Evolutionary conservation across 2,888 invertebrate genomes (phyloP).

Genomic region (Lymantria monacha): DNA sequence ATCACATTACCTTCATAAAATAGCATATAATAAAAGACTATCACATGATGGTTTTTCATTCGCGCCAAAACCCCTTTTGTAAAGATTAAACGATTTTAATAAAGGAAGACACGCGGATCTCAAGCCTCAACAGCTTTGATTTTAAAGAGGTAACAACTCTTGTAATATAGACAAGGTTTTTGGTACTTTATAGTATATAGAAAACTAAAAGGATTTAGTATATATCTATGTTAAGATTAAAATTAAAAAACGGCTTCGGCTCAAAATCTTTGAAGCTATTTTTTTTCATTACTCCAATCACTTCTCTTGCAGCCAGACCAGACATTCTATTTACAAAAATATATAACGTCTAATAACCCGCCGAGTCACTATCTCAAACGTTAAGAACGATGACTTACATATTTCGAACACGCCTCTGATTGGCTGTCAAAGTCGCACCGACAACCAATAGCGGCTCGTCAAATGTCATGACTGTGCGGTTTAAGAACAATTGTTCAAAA

Average conservation of each 20-base stretch:
- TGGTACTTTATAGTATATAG: too few relatives aligned
- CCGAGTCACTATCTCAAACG: slow-evolving; percentile 69
- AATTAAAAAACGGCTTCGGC: not conserved
- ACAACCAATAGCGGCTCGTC: slow-evolving; percentile 77
- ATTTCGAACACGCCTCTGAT: slow-evolving; percentile 69
- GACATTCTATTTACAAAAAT: slow-evolving; percentile 38
- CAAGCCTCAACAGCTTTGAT: too few relatives aligned
- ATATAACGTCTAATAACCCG: slow-evolving; percentile 40
- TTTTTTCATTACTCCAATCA: slow-evolving; percentile 3
- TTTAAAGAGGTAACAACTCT: too few relatives aligned
- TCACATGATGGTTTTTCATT: too few relatives aligned
- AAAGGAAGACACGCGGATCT: too few relatives aligned
- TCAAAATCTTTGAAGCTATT: not conserved
- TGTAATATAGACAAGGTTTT: too few relatives aligned
- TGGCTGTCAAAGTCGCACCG: slow-evolving; percentile 75
- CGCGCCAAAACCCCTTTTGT: too few relatives aligned
- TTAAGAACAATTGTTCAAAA: slow-evolving; percentile 66
- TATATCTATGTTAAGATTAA: too few relatives aligned
- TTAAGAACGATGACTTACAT: slow-evolving; percentile 77
- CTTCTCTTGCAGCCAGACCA: slow-evolving; percentile 10
- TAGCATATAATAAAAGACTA: too few relatives aligned
- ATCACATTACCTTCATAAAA: too few relatives aligned
- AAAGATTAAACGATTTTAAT: too few relatives aligned
- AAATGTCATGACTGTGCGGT: slow-evolving; percentile 74
- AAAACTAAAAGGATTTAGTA: too few relatives aligned